Evolutionary conservation across 2,797 vertebrate genomes (phyloP).

Genomic region (Anguilla obscura): DNA sequence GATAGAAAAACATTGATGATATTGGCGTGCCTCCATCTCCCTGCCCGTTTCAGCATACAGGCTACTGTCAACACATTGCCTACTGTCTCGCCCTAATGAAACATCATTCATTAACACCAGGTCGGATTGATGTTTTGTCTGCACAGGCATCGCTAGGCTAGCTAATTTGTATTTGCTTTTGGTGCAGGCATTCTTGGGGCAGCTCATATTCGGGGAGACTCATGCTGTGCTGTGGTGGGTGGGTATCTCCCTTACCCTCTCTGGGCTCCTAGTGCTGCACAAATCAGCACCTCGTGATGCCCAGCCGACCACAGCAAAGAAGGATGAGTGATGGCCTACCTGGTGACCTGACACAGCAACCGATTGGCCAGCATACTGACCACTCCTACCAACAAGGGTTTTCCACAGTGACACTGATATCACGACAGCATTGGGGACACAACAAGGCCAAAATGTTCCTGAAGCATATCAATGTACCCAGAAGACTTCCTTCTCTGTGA

Average conservation of each 20-base stretch:
- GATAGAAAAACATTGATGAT: background rate
- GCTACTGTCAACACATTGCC: background rate
- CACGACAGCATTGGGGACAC: background rate
- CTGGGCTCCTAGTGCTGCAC: constrained; percentile 83
- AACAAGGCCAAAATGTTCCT: constrained; percentile 14
- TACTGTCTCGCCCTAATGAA: background rate
- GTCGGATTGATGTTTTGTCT: background rate
- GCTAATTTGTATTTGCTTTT: constrained; percentile 9
- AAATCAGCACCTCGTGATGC: constrained; percentile 54
- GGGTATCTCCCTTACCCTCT: constrained; percentile 79
- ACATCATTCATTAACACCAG: background rate
- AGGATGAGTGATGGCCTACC: constrained; percentile 57
- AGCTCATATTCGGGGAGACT: constrained; percentile 76
- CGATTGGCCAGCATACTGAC: background rate
- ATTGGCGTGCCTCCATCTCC: background rate
- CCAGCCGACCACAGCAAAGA: constrained; percentile 53
- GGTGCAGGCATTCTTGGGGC: constrained; percentile 69
- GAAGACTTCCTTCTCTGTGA: background rate
- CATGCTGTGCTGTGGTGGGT: constrained; percentile 86
- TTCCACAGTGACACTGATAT: constrained; percentile 2
- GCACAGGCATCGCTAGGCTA: background rate
- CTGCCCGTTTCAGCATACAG: background rate
- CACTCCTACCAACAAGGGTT: constrained; percentile 7
- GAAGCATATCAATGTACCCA: background rate
- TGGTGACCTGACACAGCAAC: constrained; percentile 14